Evolutionary conservation across 2,797 vertebrate genomes (phyloP), one percentile per base, ranked within the genome.

Genomic region (Oreortyx pictus): DNA sequence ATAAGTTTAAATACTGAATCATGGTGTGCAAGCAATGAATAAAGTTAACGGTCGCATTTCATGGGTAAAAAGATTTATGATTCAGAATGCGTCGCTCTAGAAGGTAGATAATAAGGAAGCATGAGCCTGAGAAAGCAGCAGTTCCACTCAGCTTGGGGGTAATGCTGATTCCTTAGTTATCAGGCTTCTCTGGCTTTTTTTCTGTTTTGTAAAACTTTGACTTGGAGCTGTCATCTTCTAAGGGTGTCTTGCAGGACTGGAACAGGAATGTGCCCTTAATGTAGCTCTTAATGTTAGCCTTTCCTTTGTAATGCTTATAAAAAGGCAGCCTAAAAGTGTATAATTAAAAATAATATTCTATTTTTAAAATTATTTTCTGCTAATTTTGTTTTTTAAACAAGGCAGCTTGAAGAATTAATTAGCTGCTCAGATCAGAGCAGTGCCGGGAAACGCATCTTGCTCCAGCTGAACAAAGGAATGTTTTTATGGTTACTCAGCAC

Each of bases 401-500:
- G 14, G 25, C 39, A 75, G 31, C 7, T 56, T 59, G 35, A 85
- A 78, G 56, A 78, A 79, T 78, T 90, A 81, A 83, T 79, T 93
- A 76, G 70, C 33, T 89, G 33, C 35, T 72, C 66, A 56, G 62
- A 56, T 86, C 54, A 93, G 62, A 89, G 37, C 54, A 75, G 23
- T 90, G 27, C 47, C 56, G 75, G 54, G 75, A 92, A 95, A 81
- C 29, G 9, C 16, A 39, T 90, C 44, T 80, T 62, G 62, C n/a
- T 70, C 66, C 84, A 94, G 3, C 86, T 78, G 50, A 85, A 76
- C n/a, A 56, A 57, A 74, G 70, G 65, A 87, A 70, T 54, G 25
- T 83, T 92, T 88, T 92, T 83, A 18, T 90, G 87, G 84, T 92
- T 89, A 87, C 43, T 90, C 66, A 90, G 66, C 54, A 60, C 73